Base-by-base conservation (phyloP, 2,797 vertebrate species). In the Hylomyscus alleni region DNA sequence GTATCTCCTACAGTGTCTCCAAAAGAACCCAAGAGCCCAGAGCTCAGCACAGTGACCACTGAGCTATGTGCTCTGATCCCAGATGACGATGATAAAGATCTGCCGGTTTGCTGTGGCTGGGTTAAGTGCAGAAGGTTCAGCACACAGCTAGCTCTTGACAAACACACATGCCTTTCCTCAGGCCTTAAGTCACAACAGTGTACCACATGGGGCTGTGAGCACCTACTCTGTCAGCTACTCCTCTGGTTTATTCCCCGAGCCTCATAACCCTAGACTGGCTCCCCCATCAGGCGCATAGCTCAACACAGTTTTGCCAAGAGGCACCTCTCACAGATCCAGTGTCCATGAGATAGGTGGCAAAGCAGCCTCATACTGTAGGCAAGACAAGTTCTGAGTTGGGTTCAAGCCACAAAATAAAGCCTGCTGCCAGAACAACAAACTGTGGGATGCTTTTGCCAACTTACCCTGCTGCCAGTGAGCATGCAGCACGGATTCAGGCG, bases 331-430 rank as follows among this genome's bases (percentile, higher is more conserved):
- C 0, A 22, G 47, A 20, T 24, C 67, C 31, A 0, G 77, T 40
- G n/a, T 78, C 93, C 26, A 12, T 0, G 37, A 73, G 52, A 86
- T 90, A 95, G 89, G 93, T 82, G 86, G 40, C 9, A 20, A 54
- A 44, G 60, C 26, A 19, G n/a, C 50, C 83, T 29, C 50, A 9
- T 3, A 29, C 78, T 75, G 34, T 37, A 14, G 24, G 72, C 58
- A 60, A 60, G 7, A 31, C 44, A n/a, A 44, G 31, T 3, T 52
- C 83, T 69, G 84, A 80, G 17, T 65, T 20, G 0, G n/a, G 85
- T 78, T 81, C 93, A 90, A 81, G 85, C 62, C 85, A n/a, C 81
- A 81, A 1, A 37, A 47, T 40, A 67, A 40, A 85, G 31, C 62
- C 73, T 29, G 14, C 3, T 44, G 69, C 77, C 81, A 76, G 82